Base-by-base conservation (phyloP, 2,113 vertebrate species). In the Dryoscopus gambensis region DNA sequence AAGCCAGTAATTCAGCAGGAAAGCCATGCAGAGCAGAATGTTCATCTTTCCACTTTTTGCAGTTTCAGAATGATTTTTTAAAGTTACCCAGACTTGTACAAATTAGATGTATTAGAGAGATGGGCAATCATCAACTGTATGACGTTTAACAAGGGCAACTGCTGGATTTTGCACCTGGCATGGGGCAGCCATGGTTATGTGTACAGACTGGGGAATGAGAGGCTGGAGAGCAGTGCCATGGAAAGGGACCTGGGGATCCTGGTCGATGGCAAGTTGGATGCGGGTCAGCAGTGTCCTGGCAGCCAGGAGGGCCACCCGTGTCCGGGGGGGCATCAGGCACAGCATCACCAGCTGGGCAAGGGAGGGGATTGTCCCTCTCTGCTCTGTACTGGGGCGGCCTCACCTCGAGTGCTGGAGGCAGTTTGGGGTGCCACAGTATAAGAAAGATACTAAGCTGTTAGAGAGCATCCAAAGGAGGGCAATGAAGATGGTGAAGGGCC, bases 341-440 rank as follows among this genome's bases (percentile, higher is more conserved):
- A 69, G 53, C 73, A 60, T 10, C 0, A 0, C 37, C 63, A 68
- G 46, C 11, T 0, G 0, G 37, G 33, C 11, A 17, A 60, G 73
- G 46, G 63, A 69, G 33, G 44, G 15, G 22, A 77, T 69, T 77
- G 63, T 77, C 73, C 63, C 0, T 1, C 31, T 50, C 53, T 69
- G 63, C 46, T 78, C 46, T 69, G 73, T 22, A 0, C 47, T 39
- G 39, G 12, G 22, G 12, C 1, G 0, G 55, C 55, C 55, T 69
- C 73, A 53, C 15, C 31, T 82, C 5, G 0, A 50, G 35, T 30
- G 4, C 23, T 39, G 63, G 64, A 44, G 20, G 10, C 55, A 53
- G 28, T 2, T 60, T 23, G 52, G 33, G 33, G 22, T 1, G 2
- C 8, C 16, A 20, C 3, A 20, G 2, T 18, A 24, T 20, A 7